These are phyloP conservation scores for Xestia xanthographa DNA, from an alignment of 2,888 invertebrate genomes.

Conservation along the genomic window DNA sequence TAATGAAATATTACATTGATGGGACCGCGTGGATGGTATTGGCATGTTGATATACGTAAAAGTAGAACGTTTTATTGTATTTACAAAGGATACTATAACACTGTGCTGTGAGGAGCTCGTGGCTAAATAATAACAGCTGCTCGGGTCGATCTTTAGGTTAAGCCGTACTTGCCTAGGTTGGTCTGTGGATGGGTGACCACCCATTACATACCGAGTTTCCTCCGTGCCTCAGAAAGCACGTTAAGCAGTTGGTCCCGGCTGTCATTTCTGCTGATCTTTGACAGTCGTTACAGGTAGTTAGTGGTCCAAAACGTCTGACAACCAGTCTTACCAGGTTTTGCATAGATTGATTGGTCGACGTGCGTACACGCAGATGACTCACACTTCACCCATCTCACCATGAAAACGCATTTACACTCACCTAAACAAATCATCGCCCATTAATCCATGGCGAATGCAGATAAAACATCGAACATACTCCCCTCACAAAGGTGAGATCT, in stretches of 20 bases:
- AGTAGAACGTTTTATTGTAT: background rate
- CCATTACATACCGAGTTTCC: no score
- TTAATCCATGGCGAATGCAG: slow-evolving; percentile 50
- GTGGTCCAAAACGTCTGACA: no score
- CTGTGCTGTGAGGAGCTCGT: no score
- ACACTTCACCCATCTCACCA: slow-evolving; percentile 9
- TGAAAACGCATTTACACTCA: slow-evolving; percentile 41
- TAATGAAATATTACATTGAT: slow-evolving; percentile 73
- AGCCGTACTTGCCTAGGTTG: no score
- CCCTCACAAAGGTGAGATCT: slow-evolving; percentile 47
- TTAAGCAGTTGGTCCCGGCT: no score
- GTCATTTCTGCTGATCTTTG: no score
- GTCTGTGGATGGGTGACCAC: no score
- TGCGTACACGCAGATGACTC: slow-evolving; percentile 10
- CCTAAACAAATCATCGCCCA: slow-evolving; percentile 26
- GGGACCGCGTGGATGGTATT: slow-evolving; percentile 1
- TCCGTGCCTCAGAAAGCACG: no score
- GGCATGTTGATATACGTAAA: background rate
- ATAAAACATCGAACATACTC: slow-evolving; percentile 51
- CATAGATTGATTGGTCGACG: background rate
- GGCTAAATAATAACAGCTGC: no score
- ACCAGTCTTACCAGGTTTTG: no score
- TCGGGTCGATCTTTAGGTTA: no score
- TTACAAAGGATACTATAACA: background rate
- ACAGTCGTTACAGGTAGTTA: no score